Conservation (phyloP, 1,140 invertebrate species). For the Drosophila littoralis region DNA sequence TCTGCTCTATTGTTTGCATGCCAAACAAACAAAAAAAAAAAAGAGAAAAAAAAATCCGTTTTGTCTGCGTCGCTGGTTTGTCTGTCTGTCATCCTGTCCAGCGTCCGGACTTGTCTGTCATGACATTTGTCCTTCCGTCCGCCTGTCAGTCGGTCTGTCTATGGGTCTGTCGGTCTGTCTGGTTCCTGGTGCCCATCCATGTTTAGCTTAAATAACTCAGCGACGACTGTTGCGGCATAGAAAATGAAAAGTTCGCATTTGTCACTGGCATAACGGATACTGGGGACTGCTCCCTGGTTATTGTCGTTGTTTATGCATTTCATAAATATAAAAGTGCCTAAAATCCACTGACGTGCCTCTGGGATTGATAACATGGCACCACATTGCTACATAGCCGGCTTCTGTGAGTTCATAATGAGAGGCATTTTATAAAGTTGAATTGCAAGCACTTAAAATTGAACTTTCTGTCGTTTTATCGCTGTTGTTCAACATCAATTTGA, state of each 20-base stretch:
- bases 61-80: slow-evolving; percentile 34
- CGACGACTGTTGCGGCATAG: slow-evolving; percentile 52
- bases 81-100: slow-evolving; percentile 30
- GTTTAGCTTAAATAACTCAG: slow-evolving; percentile 65
- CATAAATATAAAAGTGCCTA: slow-evolving; percentile 60
- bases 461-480: slow-evolving; percentile 20
- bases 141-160: slow-evolving; percentile 5
- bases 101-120: slow-evolving; percentile 51
- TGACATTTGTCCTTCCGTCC: slow-evolving; percentile 47
- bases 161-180: slow-evolving; percentile 9
- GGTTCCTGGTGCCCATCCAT: slow-evolving; percentile 40
- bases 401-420: slow-evolving; percentile 34
- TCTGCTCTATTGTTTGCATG: slow-evolving; percentile 37
- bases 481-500: slow-evolving; percentile 7
- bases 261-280: slow-evolving; percentile 53
- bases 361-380: slow-evolving; percentile 28
- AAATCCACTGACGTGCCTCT: slow-evolving; percentile 53
- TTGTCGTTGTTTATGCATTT: slow-evolving; percentile 61
- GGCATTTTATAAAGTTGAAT: slow-evolving; percentile 36
- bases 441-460: slow-evolving; percentile 41
- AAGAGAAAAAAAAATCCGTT: slow-evolving; percentile 21
- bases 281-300: slow-evolving; percentile 27
- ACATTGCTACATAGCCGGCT: neutral
- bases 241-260: slow-evolving; percentile 60
- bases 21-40: slow-evolving; percentile 22